Conservation (phyloP, 2,888 invertebrate species). For the Drosophila limbata region DNA sequence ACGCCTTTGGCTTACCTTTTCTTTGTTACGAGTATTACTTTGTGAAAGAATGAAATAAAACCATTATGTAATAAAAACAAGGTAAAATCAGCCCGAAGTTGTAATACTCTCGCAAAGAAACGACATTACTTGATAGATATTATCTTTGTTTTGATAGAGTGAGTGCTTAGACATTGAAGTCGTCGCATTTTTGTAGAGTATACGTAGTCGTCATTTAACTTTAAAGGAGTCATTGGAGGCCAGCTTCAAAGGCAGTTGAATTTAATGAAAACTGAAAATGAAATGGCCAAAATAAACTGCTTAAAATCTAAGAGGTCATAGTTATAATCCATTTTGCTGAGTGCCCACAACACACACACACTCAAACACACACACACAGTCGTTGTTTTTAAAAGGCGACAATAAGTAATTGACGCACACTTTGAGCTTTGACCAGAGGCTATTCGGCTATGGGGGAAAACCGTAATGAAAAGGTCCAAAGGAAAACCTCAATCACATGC, state of each 20-base stretch:
- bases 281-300: conserved; percentile 18
- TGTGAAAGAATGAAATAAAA: conserved; percentile 10
- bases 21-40: conserved; percentile 9
- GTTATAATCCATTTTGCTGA: conserved; percentile 7
- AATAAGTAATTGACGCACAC: conserved; percentile 25
- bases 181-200: not conserved
- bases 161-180: not conserved
- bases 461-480: conserved; percentile 30
- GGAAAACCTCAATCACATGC: conserved; percentile 77
- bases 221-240: not conserved
- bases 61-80: conserved; percentile 34
- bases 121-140: not conserved
- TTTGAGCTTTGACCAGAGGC: conserved; percentile 20
- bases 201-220: not conserved
- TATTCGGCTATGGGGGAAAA: not conserved
- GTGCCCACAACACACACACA: not conserved
- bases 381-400: conserved; percentile 11
- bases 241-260: conserved; percentile 7
- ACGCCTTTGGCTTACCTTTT: conserved; percentile 15
- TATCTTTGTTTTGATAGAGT: not conserved
- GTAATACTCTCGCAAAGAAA: conserved; percentile 5
- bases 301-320: conserved; percentile 8
- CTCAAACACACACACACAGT: not conserved
- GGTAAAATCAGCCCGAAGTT: not conserved
- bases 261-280: conserved; percentile 10